phyloP scores from a whole-genome alignment of 2,113 vertebrate genomes.

The Microtus montanus region DNA sequence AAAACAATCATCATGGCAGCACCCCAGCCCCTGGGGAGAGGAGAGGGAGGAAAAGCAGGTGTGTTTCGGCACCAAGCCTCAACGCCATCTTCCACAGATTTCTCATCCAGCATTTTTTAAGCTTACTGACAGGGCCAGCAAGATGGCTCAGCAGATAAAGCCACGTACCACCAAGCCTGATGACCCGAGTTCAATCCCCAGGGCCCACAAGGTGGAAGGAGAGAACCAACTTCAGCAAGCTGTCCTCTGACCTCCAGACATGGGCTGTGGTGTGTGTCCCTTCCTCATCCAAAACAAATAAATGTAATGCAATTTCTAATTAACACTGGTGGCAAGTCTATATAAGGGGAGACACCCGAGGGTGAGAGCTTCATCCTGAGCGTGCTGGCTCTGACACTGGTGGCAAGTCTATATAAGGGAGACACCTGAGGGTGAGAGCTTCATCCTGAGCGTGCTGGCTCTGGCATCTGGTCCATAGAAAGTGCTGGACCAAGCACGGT shows the following conservation, averaged over 20 bases:
- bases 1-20: neutral
- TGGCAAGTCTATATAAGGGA: neutral
- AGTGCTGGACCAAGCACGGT: neutral
- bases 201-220: neutral
- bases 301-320: neutral
- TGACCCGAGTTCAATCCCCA: neutral
- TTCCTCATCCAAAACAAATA: neutral
- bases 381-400: neutral
- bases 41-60: neutral
- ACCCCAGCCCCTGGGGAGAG: neutral
- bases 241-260: neutral
- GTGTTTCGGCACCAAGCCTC: neutral
- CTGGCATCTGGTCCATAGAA: no score
- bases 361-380: neutral
- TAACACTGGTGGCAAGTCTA: neutral
- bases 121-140: neutral
- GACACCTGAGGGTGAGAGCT: neutral
- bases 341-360: neutral
- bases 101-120: neutral
- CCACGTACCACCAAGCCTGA: neutral
- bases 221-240: neutral
- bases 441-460: neutral
- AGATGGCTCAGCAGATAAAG: neutral
- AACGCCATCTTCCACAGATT: neutral
- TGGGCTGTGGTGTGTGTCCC: neutral